Evolutionary conservation across 2,888 invertebrate genomes (phyloP).

Genomic region (Apamea epomidion): DNA sequence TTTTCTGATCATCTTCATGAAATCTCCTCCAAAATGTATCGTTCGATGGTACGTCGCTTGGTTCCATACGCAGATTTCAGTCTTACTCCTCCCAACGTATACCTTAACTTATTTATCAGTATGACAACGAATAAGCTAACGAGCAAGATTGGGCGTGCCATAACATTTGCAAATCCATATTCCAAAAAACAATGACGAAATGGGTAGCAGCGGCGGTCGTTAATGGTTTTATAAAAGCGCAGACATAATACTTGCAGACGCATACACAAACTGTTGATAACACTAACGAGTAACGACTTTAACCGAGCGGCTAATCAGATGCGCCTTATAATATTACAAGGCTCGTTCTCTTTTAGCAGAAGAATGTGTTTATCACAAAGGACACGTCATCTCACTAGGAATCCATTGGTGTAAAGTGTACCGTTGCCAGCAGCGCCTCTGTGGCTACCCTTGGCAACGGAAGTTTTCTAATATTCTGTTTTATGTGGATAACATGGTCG

Average conservation of each 20-base stretch:
- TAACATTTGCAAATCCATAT: background rate
- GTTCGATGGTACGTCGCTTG: background rate
- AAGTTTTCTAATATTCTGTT: background rate
- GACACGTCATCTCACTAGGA: background rate
- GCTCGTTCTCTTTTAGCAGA: background rate
- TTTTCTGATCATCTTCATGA: constrained; percentile 11
- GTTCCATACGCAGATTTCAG: background rate
- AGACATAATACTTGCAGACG: constrained; percentile 10
- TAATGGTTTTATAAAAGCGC: constrained; percentile 14
- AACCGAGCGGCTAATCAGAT: constrained; percentile 3
- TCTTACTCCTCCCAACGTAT: constrained; percentile 1
- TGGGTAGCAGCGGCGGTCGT: constrained; percentile 3
- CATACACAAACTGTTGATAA: constrained; percentile 14
- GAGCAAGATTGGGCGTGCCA: background rate
- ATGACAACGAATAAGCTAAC: constrained; percentile 3
- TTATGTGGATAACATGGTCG: background rate
- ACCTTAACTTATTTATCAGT: constrained; percentile 4
- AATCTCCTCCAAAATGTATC: background rate
- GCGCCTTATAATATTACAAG: constrained; percentile 2
- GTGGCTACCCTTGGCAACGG: background rate
- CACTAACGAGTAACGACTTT: background rate
- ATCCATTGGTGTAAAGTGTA: background rate
- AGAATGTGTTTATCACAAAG: constrained; percentile 3
- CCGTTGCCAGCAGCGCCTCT: background rate
- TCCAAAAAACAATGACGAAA: constrained; percentile 10